phyloP scores from a whole-genome alignment of 2,113 vertebrate species.

The Planiliza haematocheilus region DNA sequence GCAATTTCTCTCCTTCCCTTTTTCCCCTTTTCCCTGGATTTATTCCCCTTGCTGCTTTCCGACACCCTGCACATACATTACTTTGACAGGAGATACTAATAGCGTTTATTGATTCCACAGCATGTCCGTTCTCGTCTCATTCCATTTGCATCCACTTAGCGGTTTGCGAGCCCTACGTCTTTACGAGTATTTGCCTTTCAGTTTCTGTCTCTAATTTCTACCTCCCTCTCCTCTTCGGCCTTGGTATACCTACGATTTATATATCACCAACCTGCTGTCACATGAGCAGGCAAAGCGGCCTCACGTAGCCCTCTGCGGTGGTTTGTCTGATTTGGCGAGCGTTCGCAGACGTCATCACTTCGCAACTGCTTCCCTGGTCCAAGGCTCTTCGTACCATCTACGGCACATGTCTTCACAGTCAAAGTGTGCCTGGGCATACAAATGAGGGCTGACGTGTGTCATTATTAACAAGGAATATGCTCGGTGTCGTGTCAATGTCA shows the following conservation, averaged over 20 bases:
- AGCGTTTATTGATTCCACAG: slow-evolving; percentile 47
- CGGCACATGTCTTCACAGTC: slow-evolving; percentile 16
- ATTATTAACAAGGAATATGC: not conserved
- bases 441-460: slow-evolving; percentile 38
- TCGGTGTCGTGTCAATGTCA: slow-evolving; percentile 17
- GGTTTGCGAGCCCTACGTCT: slow-evolving; percentile 15
- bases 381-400: slow-evolving; percentile 63
- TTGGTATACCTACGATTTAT: slow-evolving; percentile 43
- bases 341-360: slow-evolving; percentile 45
- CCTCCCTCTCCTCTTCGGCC: not conserved
- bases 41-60: slow-evolving; percentile 16
- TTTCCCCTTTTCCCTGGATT: slow-evolving; percentile 22
- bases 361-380: slow-evolving; percentile 19
- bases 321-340: slow-evolving; percentile 35
- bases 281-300: slow-evolving; percentile 27
- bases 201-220: not conserved
- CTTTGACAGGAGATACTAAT: slow-evolving; percentile 46
- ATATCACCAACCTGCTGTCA: slow-evolving; percentile 52
- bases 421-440: slow-evolving; percentile 37
- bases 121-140: slow-evolving; percentile 20
- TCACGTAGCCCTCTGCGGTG: slow-evolving; percentile 28
- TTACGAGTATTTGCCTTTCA: not conserved
- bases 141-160: slow-evolving; percentile 40
- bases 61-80: slow-evolving; percentile 11
- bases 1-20: slow-evolving; percentile 6